Percentiles rank a stretch among this genome's conserved stretches.
Evolutionary conservation across 2,888 invertebrate species (phyloP).

Genomic region (Meloe dianella): DNA sequence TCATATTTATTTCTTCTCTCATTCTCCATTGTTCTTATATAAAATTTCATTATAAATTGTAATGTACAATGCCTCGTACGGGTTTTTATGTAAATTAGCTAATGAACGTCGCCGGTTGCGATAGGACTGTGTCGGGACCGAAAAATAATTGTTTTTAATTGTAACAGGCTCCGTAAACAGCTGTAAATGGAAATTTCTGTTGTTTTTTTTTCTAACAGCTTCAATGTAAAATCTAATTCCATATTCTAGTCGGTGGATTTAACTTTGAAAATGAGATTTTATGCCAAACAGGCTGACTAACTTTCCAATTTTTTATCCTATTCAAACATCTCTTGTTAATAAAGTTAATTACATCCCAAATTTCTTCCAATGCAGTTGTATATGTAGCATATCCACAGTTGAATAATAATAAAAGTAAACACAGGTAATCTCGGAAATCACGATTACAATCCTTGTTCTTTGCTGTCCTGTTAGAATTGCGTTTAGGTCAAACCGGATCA

Average conservation of each 20-base stretch:
- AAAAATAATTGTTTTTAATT: slow-evolving; percentile 45
- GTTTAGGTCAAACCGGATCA: background rate
- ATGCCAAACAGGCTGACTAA: slow-evolving; percentile 1
- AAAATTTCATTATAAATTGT: slow-evolving; percentile 45
- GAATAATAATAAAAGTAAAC: background rate
- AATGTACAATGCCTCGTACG: slow-evolving; percentile 39
- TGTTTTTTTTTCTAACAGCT: background rate
- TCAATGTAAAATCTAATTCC: background rate
- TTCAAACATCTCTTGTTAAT: background rate
- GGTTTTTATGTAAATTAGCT: slow-evolving; percentile 40
- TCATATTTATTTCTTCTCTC: slow-evolving; percentile 40
- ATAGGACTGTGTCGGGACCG: background rate
- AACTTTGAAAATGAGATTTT: slow-evolving; percentile 26
- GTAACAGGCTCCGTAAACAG: slow-evolving; percentile 39
- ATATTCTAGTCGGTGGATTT: slow-evolving; percentile 22
- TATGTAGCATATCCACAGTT: background rate
- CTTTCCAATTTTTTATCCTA: background rate
- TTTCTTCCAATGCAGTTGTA: background rate
- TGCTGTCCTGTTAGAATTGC: background rate
- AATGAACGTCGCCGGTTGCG: slow-evolving; percentile 11
- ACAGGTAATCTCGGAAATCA: background rate
- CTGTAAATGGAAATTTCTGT: slow-evolving; percentile 39
- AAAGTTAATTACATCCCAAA: background rate
- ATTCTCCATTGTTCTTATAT: slow-evolving; percentile 40
- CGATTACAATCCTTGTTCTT: background rate